phyloP scores from a whole-genome alignment of 2,113 vertebrate species.

The Tetrax tetrax region DNA sequence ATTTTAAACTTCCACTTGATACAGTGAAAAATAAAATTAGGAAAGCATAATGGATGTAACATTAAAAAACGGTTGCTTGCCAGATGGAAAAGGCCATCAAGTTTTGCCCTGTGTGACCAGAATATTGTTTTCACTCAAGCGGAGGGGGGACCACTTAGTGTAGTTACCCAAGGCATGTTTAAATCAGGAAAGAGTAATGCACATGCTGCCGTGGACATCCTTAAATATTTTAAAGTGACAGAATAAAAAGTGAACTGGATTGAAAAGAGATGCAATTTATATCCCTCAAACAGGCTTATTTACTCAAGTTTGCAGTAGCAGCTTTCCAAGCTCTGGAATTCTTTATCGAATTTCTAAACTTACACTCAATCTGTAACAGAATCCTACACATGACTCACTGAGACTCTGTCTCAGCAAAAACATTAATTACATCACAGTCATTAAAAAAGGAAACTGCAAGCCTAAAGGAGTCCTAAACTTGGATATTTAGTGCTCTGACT shows the following conservation, averaged over 20 bases:
- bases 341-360: neutral
- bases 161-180: neutral
- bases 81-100: neutral
- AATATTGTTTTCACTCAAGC: neutral
- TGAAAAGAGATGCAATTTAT: neutral
- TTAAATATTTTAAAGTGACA: neutral
- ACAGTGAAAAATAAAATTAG: neutral
- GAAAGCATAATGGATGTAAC: neutral
- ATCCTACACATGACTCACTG: neutral
- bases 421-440: neutral
- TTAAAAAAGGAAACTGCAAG: neutral
- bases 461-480: neutral
- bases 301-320: neutral
- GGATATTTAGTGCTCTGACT: neutral
- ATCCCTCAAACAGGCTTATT: neutral
- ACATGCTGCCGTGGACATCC: neutral
- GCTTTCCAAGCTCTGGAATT: neutral
- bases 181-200: neutral
- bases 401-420: neutral
- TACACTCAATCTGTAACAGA: neutral
- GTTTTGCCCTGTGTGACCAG: neutral
- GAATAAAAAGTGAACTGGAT: neutral
- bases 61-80: neutral
- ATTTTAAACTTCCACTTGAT: neutral
- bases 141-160: neutral